Evolutionary conservation across 2,797 vertebrate genomes (phyloP).

Genomic region (Sparus aurata): DNA sequence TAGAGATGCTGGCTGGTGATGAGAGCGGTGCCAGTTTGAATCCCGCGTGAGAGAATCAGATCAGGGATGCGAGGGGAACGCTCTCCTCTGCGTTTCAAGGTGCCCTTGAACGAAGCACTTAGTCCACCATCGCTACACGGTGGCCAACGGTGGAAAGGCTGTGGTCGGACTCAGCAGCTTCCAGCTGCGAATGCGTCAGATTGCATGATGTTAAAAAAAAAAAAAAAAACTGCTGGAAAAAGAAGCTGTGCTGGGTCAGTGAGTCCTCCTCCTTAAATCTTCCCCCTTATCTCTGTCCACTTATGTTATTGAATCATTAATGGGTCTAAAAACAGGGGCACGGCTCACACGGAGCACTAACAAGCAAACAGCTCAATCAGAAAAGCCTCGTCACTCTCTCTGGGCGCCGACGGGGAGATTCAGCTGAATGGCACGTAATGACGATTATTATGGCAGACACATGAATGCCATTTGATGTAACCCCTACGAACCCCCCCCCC

Average conservation of each 20-base stretch:
- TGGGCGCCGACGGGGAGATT: slow-evolving; percentile 24
- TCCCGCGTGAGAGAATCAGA: slow-evolving; percentile 45
- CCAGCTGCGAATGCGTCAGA: slow-evolving; percentile 76
- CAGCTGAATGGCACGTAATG: slow-evolving; percentile 48
- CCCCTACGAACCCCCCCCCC: slow-evolving; percentile 31
- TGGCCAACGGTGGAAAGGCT: slow-evolving; percentile 49
- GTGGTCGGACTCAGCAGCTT: slow-evolving; percentile 67
- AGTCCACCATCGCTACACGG: slow-evolving; percentile 41
- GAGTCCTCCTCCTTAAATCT: not conserved
- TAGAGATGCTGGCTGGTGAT: slow-evolving; percentile 44
- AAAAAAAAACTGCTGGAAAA: slow-evolving; percentile 38
- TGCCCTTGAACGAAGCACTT: slow-evolving; percentile 69
- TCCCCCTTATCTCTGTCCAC: not conserved
- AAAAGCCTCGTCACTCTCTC: slow-evolving; percentile 13
- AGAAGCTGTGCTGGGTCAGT: slow-evolving; percentile 31
- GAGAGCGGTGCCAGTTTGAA: slow-evolving; percentile 47
- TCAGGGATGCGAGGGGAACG: slow-evolving; percentile 9
- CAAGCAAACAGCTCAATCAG: slow-evolving; percentile 40
- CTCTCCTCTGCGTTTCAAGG: slow-evolving; percentile 58
- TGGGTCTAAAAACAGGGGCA: slow-evolving; percentile 8
- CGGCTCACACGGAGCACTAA: not conserved
- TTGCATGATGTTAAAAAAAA: slow-evolving; percentile 61
- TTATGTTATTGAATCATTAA: slow-evolving; percentile 9
- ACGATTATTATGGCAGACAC: slow-evolving; percentile 63
- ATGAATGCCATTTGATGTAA: slow-evolving; percentile 61